Percentiles rank a stretch among this genome's conserved stretches.
Conservation (phyloP, 2,888 invertebrate genomes). For the Drosophila multiciliata region DNA sequence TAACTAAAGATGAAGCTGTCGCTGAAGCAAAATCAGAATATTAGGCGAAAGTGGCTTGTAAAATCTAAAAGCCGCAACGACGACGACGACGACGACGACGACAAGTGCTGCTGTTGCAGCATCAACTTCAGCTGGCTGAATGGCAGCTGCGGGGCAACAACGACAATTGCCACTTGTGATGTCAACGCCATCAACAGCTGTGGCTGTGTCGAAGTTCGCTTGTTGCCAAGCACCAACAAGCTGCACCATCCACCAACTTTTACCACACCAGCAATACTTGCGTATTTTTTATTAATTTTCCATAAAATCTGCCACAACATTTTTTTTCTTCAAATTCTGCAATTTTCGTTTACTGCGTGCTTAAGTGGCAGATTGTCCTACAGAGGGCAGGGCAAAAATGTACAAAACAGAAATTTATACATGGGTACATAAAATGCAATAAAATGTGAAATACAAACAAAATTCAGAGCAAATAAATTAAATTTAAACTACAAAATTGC, state of each 20-base stretch:
- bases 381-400: background rate
- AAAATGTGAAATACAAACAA: slow-evolving; percentile 17
- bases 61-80: slow-evolving; percentile 75
- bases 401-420: slow-evolving; percentile 11
- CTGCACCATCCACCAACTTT: slow-evolving; percentile 3
- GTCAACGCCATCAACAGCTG: slow-evolving; percentile 71
- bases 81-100: slow-evolving; percentile 25
- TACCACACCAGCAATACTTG: slow-evolving; percentile 40
- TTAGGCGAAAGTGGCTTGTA: slow-evolving; percentile 76
- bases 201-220: slow-evolving; percentile 54
- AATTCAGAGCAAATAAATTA: slow-evolving; percentile 49
- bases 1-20: slow-evolving; percentile 41
- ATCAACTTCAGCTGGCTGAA: slow-evolving; percentile 30
- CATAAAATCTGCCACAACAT: slow-evolving; percentile 58
- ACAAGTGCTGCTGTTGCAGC: slow-evolving; percentile 49
- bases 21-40: slow-evolving; percentile 58
- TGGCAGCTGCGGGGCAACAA: slow-evolving; percentile 35
- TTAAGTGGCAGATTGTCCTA: slow-evolving; percentile 64
- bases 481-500: slow-evolving; percentile 51
- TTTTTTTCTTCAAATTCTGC: slow-evolving; percentile 18
- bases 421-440: slow-evolving; percentile 5
- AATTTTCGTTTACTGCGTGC: slow-evolving; percentile 67
- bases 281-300: slow-evolving; percentile 74
- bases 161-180: slow-evolving; percentile 62
- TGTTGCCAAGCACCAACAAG: slow-evolving; percentile 29